Base-by-base conservation (phyloP, 2,113 vertebrate genomes). In the Menidia beryllina region DNA sequence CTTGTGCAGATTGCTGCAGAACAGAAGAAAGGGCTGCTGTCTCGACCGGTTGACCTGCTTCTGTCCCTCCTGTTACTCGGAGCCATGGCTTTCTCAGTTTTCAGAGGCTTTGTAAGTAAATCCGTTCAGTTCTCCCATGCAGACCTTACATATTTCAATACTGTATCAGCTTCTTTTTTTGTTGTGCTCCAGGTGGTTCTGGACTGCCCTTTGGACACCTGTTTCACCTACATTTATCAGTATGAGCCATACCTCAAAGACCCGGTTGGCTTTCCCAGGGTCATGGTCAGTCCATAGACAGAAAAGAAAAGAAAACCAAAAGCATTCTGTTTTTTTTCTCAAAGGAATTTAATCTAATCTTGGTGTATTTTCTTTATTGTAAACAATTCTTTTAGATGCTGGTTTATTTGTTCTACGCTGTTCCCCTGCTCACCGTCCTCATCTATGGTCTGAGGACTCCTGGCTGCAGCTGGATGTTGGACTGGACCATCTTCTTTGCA, bases 211-310 rank as follows among this genome's bases (percentile, higher is more conserved):
- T 85, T 95, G 0, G 96, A 98, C 0, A 30, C 86, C 5, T 98
- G 97, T 55, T 98, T 98, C 24, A 91, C 90, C 54, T 99, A 98
- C 85, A 89, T 95, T 62, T 97, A 98, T 85, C 96, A 95, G 86
- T 96, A 94, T 1, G 97, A 99, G 82, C 97, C 97, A 0, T 98
- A 97, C 71, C 94, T 99, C 85, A 94, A 95, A 19, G 97, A 98
- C 77, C 96, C 96, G 0, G 95, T 96, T 0, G 95, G 92, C 17
- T 99, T 98, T 69, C 94, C 97, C 23, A 95, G 94, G 69, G 87
- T 98, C 54, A 96, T 93, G 95, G 97, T 98, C 55, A 87, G 93
- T 69, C 8, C 10, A 25, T 2, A 38, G 47, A 56, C 5, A 4
- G 12, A 58, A 38, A 45, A 25, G 14, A 0, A n/a, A 34, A 8